A percentile compares a stretch with the other conserved stretches of the same genome.
These are phyloP conservation scores for Alouatta palliata DNA, from an alignment of 2,113 vertebrate species.

Conservation along the genomic window DNA sequence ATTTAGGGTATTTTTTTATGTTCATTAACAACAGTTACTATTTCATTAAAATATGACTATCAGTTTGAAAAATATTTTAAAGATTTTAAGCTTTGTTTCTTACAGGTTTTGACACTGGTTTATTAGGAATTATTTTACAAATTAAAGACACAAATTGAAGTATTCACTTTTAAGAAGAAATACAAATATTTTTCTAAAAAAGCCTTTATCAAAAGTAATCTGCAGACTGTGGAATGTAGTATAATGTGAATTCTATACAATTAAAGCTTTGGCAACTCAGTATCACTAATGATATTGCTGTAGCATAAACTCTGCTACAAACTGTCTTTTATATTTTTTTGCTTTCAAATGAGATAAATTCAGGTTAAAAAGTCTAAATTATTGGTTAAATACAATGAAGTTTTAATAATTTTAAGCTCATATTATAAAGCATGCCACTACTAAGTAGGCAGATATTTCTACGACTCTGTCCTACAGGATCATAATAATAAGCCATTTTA, in stretches of 20 bases:
- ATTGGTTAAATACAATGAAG: not conserved
- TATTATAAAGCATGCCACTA: not conserved
- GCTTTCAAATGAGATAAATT: constrained; percentile 6
- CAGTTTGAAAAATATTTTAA: constrained; percentile 1
- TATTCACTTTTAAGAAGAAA: constrained; percentile 14
- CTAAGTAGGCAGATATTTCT: not conserved
- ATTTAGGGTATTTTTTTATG: not conserved
- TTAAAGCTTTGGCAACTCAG: not conserved
- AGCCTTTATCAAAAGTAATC: not conserved
- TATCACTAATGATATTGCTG: not conserved
- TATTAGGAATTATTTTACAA: not conserved
- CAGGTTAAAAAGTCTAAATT: constrained; percentile 8
- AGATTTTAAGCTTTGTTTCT: not conserved
- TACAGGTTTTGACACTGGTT: not conserved
- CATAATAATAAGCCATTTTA: not conserved
- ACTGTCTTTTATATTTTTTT: not conserved
- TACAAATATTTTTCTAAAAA: not conserved
- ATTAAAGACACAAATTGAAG: not conserved
- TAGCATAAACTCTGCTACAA: not conserved
- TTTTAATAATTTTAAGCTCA: not conserved
- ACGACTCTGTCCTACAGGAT: not conserved
- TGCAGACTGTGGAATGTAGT: not conserved
- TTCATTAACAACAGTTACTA: not conserved
- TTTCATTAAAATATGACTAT: not conserved
- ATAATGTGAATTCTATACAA: not conserved